phyloP scores from a whole-genome alignment of 2,888 invertebrate genomes.

The Dasysyrphus albostriatus region DNA sequence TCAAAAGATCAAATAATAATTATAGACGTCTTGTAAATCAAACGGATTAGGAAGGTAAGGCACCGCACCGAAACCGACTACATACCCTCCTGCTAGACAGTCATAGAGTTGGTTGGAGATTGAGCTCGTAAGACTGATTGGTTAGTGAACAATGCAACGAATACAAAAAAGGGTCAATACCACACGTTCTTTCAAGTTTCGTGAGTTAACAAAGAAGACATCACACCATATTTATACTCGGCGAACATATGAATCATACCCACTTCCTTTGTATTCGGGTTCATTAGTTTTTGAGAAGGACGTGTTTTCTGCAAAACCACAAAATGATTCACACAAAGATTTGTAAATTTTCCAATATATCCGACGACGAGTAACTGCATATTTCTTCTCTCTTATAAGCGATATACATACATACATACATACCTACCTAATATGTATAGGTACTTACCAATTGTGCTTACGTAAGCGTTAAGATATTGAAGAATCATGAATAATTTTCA shows the following conservation, averaged over 20 bases:
- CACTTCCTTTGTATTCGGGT: constrained; percentile 62
- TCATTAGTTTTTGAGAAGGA: constrained; percentile 58
- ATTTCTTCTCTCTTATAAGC: neutral
- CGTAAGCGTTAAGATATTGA: constrained; percentile 42
- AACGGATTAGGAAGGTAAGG: constrained; percentile 33
- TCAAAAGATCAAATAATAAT: constrained; percentile 47
- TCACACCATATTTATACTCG: constrained; percentile 23
- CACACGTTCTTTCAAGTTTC: constrained; percentile 41
- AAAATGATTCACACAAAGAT: constrained; percentile 59
- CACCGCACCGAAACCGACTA: neutral
- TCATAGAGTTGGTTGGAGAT: constrained; percentile 4
- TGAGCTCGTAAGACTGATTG: constrained; percentile 2
- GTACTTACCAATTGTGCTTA: constrained; percentile 11
- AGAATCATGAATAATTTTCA: constrained; percentile 20
- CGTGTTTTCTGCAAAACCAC: constrained; percentile 60
- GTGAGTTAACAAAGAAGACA: constrained; percentile 57
- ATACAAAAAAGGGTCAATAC: constrained; percentile 57
- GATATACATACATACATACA: neutral
- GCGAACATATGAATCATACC: constrained; percentile 55
- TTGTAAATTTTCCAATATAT: neutral
- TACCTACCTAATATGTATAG: too few relatives aligned
- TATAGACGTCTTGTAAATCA: constrained; percentile 45
- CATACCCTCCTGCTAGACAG: neutral
- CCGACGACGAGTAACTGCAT: neutral
- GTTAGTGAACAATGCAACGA: constrained; percentile 3